Evolutionary conservation across 2,888 invertebrate species (phyloP).

Genomic region (Dicycla oo): DNA sequence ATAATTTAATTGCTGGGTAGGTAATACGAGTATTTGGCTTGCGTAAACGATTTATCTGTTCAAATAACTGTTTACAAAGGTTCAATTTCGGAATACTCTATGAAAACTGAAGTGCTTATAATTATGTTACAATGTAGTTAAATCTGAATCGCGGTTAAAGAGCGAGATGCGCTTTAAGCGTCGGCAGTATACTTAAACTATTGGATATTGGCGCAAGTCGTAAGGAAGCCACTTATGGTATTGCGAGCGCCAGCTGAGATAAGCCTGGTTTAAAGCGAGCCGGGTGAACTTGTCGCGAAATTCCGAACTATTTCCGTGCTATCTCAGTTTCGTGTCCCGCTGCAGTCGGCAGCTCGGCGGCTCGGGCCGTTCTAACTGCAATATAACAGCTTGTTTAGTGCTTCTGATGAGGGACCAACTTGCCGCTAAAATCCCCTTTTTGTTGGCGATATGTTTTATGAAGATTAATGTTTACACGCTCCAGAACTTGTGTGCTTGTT

Average conservation of each 20-base stretch:
- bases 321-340: conserved; percentile 63
- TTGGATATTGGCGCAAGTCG: conserved; percentile 56
- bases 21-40: conserved; percentile 1
- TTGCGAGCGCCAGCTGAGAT: conserved; percentile 68
- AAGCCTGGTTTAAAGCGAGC: conserved; percentile 69
- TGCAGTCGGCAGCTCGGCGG: conserved; percentile 53
- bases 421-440: conserved; percentile 30
- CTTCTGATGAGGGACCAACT: conserved; percentile 37
- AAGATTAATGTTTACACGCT: conserved; percentile 35
- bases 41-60: conserved; percentile 4
- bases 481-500: conserved; percentile 22
- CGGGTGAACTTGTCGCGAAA: conserved; percentile 70
- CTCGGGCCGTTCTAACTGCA: conserved; percentile 47
- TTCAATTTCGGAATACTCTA: neutral
- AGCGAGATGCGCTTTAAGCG: neutral
- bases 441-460: conserved; percentile 25
- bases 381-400: conserved; percentile 55
- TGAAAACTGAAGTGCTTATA: neutral
- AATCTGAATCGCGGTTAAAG: conserved; percentile 17
- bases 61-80: neutral
- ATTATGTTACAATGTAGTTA: neutral
- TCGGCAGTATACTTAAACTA: conserved; percentile 22
- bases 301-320: conserved; percentile 68
- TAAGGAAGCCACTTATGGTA: conserved; percentile 61
- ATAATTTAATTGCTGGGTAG: conserved; percentile 34